phyloP scores from a whole-genome alignment of 2,797 vertebrate species.

The Oceanodroma leucorhoa region DNA sequence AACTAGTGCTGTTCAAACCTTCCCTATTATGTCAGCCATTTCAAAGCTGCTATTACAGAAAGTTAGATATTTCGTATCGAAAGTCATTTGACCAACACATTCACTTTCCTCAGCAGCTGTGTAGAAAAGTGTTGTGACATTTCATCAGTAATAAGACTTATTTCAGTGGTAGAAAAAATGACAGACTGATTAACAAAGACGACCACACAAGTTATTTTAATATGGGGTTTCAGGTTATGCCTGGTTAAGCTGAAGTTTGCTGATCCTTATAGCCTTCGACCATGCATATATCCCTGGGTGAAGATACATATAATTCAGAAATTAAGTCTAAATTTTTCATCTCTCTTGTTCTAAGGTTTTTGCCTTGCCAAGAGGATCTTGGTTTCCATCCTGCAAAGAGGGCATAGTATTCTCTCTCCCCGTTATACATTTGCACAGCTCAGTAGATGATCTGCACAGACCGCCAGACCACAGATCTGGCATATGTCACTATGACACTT shows the following conservation, averaged over 20 bases:
- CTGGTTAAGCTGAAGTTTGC: background rate
- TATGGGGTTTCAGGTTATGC: background rate
- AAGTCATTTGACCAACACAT: background rate
- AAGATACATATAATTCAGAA: background rate
- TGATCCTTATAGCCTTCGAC: background rate
- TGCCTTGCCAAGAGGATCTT: background rate
- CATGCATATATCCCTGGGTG: background rate
- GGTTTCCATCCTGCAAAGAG: background rate
- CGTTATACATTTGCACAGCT: background rate
- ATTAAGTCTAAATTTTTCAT: background rate
- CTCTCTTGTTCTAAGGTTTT: background rate
- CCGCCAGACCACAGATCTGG: background rate
- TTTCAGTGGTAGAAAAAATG: background rate
- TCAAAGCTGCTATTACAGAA: background rate
- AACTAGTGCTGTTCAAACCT: background rate
- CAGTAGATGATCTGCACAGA: background rate
- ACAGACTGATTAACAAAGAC: background rate
- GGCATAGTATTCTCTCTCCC: background rate
- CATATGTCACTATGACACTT: background rate
- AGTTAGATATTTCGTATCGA: background rate
- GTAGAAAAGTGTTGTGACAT: background rate
- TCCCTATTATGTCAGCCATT: background rate
- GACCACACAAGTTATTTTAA: background rate
- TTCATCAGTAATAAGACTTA: background rate
- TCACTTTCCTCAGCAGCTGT: background rate